Evolutionary conservation across 2,888 invertebrate species (phyloP).

Genomic region (Drosophila gaucha): DNA sequence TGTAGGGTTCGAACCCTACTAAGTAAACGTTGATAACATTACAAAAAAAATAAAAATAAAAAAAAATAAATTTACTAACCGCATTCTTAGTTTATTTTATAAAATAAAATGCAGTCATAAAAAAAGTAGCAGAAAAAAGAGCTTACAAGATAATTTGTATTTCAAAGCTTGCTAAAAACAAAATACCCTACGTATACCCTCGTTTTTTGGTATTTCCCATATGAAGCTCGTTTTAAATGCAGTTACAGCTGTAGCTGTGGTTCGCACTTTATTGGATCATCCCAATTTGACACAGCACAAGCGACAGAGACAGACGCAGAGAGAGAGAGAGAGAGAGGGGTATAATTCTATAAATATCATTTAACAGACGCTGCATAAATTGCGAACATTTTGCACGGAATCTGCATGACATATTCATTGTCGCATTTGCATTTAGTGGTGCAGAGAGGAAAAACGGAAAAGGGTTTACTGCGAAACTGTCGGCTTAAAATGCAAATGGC

Average conservation of each 20-base stretch:
- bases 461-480: no score
- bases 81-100: no score
- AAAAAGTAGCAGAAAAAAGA: no score
- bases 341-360: background rate
- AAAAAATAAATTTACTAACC: no score
- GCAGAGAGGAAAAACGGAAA: background rate
- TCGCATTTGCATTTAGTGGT: constrained; percentile 47
- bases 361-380: constrained; percentile 25
- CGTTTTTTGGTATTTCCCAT: background rate
- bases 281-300: background rate
- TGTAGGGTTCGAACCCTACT: no score
- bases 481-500: constrained; percentile 33
- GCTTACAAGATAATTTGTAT: no score
- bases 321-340: background rate
- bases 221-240: constrained; percentile 6
- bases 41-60: no score
- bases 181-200: background rate
- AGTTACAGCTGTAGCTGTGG: constrained; percentile 1
- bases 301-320: background rate
- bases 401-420: constrained; percentile 42
- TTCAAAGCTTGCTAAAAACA: no score
- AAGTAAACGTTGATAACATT: no score
- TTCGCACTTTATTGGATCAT: constrained; percentile 1
- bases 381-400: constrained; percentile 13
- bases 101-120: no score